Base-by-base conservation (phyloP, 2,888 invertebrate genomes). In the Clivina fossor region DNA sequence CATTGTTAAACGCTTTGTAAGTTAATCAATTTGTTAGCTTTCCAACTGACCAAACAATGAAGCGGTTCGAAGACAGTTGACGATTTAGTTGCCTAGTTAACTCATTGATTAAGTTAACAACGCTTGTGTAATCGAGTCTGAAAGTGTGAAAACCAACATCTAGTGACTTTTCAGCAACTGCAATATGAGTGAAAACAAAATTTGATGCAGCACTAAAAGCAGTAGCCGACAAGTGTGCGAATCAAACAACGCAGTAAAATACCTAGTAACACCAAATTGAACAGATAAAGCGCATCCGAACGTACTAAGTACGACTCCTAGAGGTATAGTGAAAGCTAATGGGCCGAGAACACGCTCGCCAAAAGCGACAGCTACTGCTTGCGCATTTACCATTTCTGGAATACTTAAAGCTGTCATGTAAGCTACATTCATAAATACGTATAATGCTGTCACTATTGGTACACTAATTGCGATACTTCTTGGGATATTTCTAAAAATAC, bases 341-440 rank as follows among this genome's bases (percentile, higher is more conserved):
- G 80, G 74, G 0, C 89, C 89, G 1, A 90, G 69, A 0, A 86
- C 82, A 13, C 79, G 72, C 41, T 80, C 76, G 0, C 86, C 87
- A 70, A 87, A 88, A 0, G 79, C 74, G n/a, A 91, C 86, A 0
- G 91, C 93, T 1, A 93, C 92, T 0, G 91, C 91, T 1, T 82
- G 80, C 0, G 88, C 84, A 3, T 77, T 76, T 9, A 85, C 76
- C 80, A 93, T 85, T 68, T 91, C 90, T 0, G 79, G 74, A 47
- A 82, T 80, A 2, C 81, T 83, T 62, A 93, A 73, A 3, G 87
- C 90, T 0, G 90, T 83, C 84, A 92, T 86, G 72, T 92, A 93
- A n/a, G 91, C 86, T 11, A 91, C 78, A 68, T 92, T 93, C 83
- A 90, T 90, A 65, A 86, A 81, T 18, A 91, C 85, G 68, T 92